Evolutionary conservation across 1,140 invertebrate species (phyloP), one percentile per base, ranked within the genome.

Genomic region (Oscheius sp.): DNA sequence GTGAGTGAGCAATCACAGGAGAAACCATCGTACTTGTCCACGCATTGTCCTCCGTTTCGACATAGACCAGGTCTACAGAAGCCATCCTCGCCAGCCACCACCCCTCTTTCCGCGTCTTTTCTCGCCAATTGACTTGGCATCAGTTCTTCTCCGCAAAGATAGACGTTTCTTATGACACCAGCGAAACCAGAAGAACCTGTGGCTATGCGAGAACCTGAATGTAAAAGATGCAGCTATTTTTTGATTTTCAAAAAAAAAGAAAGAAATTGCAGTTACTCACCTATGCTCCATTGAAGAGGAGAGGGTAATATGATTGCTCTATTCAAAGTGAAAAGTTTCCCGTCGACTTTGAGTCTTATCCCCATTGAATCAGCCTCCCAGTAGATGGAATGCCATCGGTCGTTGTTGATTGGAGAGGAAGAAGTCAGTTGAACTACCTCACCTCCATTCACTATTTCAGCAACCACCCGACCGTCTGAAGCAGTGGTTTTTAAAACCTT

Each of bases 11-110:
- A 83, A 65, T 83, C 85, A 66, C 81, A 83, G 35, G 55, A 61
- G 55, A 75, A 84, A 46, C 55, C 71, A 73, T 85, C 81, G 67
- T 83, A 83, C 29, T 82, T 67, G 26, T 83, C 81, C 3, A 79
- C 65, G 67, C 81, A 83, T 4, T 67, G 59, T 15, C 81, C 81
- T 29, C 52, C 76, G 64, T 83, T 83, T 20, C 45, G 38, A 55
- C 81, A 83, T 26, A 55, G 68, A 74, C 75, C 75, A 2, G 59
- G 42, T 38, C 68, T 46, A 68, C 80, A 82, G 61, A 76, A 77
- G n/a, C 82, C 79, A 15, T 70, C 71, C n/a, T 75, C 75, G 10
- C 80, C 80, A 23, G 74, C 34, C 68, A 34, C 32, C 3, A 62
- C 29, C n/a, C 65, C 69, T 64, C 42, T 15, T 65, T 71, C 59